A percentile compares a stretch with the other conserved stretches of the same genome.
phyloP scores from a whole-genome alignment of 2,113 vertebrate species.

The Psilopogon haemacephalus region DNA sequence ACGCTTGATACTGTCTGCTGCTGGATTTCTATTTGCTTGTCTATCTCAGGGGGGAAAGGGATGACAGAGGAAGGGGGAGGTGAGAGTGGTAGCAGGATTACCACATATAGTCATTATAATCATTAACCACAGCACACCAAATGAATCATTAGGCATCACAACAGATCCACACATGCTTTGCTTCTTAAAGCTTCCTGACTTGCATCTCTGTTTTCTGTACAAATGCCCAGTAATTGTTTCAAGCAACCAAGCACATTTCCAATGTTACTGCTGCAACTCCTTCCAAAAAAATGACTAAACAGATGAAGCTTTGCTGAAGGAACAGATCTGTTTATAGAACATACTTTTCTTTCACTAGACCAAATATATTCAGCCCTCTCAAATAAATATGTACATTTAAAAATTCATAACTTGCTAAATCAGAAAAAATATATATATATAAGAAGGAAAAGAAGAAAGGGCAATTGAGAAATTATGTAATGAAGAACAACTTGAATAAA shows the following conservation, averaged over 20 bases:
- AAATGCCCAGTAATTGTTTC: slow-evolving; percentile 36
- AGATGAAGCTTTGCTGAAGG: slow-evolving; percentile 50
- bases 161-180: slow-evolving; percentile 62
- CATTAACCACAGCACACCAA: slow-evolving; percentile 36
- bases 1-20: not conserved
- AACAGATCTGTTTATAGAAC: slow-evolving; percentile 62
- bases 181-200: slow-evolving; percentile 10
- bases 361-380: slow-evolving; percentile 52
- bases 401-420: not conserved
- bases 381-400: slow-evolving; percentile 33
- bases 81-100: slow-evolving; percentile 11
- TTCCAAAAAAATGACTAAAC: slow-evolving; percentile 15
- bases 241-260: slow-evolving; percentile 24
- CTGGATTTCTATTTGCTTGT: not conserved
- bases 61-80: not conserved
- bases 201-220: slow-evolving; percentile 19
- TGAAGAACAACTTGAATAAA: not conserved
- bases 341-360: slow-evolving; percentile 44
- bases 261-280: not conserved
- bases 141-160: slow-evolving; percentile 56
- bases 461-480: slow-evolving; percentile 6
- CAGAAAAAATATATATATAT: not conserved
- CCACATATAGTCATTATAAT: slow-evolving; percentile 36
- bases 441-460: not conserved
- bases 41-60: not conserved